Percentiles rank a stretch among this genome's conserved stretches.
These are phyloP conservation scores for Gallinago paraguaiae DNA, from an alignment of 2,113 vertebrate genomes.

Conservation along the genomic window DNA sequence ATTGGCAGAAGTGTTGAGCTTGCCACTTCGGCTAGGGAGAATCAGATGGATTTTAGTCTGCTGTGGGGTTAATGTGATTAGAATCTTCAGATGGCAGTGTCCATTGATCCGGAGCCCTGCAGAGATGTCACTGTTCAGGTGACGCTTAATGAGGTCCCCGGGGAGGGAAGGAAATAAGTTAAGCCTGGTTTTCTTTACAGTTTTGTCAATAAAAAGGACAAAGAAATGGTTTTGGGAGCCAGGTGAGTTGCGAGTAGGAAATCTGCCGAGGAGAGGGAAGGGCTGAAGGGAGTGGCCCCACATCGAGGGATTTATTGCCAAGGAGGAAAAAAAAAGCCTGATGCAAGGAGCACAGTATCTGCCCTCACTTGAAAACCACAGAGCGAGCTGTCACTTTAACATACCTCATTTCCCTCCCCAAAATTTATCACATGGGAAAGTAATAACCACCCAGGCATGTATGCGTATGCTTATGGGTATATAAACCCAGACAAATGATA, in stretches of 20 bases:
- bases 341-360: neutral
- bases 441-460: neutral
- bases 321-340: neutral
- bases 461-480: neutral
- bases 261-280: neutral
- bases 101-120: neutral
- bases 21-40: neutral
- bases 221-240: neutral
- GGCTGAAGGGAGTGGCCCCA: neutral
- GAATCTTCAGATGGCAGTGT: conserved; percentile 1
- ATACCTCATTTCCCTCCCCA: neutral
- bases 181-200: neutral
- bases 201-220: neutral
- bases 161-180: neutral
- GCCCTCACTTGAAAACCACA: neutral
- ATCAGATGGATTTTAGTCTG: neutral
- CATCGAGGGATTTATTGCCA: neutral
- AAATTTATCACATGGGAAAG: conserved; percentile 16
- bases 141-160: neutral
- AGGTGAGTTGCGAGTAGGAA: neutral
- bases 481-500: neutral
- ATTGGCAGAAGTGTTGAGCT: neutral
- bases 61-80: conserved; percentile 8
- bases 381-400: neutral
- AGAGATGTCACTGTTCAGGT: neutral